A percentile compares a stretch with the other conserved stretches of the same genome.
phyloP scores from a whole-genome alignment of 2,113 vertebrate species.

The Rhineura floridana region DNA sequence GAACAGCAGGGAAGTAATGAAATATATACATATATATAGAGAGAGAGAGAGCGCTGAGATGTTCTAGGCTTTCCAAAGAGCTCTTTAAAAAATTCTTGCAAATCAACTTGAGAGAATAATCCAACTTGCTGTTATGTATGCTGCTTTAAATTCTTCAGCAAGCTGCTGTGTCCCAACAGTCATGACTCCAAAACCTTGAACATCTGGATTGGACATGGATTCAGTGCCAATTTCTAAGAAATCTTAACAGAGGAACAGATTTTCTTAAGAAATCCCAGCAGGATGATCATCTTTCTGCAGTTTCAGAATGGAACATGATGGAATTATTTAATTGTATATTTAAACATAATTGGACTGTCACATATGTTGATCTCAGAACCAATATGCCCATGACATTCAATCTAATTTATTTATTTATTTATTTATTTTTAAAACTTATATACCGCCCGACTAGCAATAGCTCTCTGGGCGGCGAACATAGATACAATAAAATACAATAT shows the following conservation, averaged over 20 bases:
- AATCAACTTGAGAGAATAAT: constrained; percentile 55
- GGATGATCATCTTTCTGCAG: background rate
- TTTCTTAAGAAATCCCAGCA: constrained; percentile 31
- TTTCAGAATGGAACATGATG: constrained; percentile 1
- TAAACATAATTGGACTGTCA: background rate
- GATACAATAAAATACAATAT: too few relatives aligned
- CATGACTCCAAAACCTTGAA: constrained; percentile 28
- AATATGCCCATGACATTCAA: background rate
- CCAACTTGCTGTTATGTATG: constrained; percentile 25
- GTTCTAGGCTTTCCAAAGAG: constrained; percentile 44
- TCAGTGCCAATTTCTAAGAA: constrained; percentile 1
- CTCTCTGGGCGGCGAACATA: too few relatives aligned
- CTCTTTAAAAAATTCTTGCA: constrained; percentile 46
- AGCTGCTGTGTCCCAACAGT: constrained; percentile 44
- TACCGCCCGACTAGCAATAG: too few relatives aligned
- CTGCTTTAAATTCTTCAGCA: constrained; percentile 16
- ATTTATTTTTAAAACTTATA: too few relatives aligned
- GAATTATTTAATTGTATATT: constrained; percentile 41
- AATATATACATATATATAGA: constrained; percentile 54
- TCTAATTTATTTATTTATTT: too few relatives aligned
- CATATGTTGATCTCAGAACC: background rate
- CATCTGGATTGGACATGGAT: constrained; percentile 35
- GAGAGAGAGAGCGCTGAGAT: constrained; percentile 32
- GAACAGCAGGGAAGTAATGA: constrained; percentile 60
- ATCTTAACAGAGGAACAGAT: constrained; percentile 2